Base-by-base conservation (phyloP, 2,113 vertebrate species). In the Semnopithecus entellus region DNA sequence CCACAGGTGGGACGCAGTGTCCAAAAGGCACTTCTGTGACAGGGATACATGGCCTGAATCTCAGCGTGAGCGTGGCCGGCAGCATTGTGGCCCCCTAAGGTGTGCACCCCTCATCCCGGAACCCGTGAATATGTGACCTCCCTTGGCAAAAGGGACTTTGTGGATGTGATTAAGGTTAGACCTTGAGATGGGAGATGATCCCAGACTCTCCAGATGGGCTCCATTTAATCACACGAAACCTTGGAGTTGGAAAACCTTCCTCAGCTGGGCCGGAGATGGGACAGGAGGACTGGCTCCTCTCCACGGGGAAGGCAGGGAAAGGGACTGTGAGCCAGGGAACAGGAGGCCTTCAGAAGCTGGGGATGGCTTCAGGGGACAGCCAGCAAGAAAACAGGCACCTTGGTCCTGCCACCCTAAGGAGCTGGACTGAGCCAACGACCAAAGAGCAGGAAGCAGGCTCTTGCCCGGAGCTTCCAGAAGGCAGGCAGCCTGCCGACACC, bases 141-240 rank as follows among this genome's bases (percentile, higher is more conserved):
- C 30, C 2, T 0, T 9, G 57, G 73, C 79, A 45, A 11, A 91
- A 55, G 8, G 35, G 52, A 66, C 52, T 90, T 61, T 9, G 80
- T 32, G 1, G 23, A 43, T 43, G 12, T 40, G 75, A 72, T 55
- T 64, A 66, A 79, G 82, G 92, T 64, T 22, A 38, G 72, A 43
- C 82, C 72, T 90, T 70, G 68, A 66, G 59, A 79, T 11, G 59
- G 78, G 25, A 40, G 75, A 88, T 90, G 17, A 92, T 78, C 61
- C 66, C 12, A 27, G 68, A 80, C 97, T 35, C 86, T 52, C 93
- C 0, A 0, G 50, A 80, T 40, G 66, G 68, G 70, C 73, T 52
- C 45, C 23, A 8, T 59, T 23, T 73, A 78, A 87, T 73, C 66
- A n/a, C 52, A 18, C 1, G 43, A 68, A 52, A 68, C 38, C 52